Conservation (phyloP, 2,888 invertebrate genomes). For the Tethea ocularis region DNA sequence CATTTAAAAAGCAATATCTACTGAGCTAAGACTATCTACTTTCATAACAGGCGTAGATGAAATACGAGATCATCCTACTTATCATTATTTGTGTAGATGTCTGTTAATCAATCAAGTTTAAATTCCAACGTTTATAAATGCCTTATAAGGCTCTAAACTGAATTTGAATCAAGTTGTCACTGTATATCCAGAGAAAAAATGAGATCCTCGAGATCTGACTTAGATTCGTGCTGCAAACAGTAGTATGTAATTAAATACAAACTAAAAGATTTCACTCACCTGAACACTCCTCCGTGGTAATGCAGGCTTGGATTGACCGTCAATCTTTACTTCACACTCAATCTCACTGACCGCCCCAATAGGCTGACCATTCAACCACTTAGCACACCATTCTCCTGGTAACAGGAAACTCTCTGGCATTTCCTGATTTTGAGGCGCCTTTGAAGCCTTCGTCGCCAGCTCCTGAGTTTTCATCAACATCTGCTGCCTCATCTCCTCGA, state of each 20-base stretch:
- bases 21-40: too few relatives aligned
- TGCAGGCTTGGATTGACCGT: conserved; percentile 64
- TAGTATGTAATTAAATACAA: neutral
- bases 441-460: conserved; percentile 28
- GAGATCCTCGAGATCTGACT: too few relatives aligned
- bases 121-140: too few relatives aligned
- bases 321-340: conserved; percentile 60
- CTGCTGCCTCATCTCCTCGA: conserved; percentile 68
- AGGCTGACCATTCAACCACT: conserved; percentile 88
- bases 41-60: too few relatives aligned
- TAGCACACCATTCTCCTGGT: conserved; percentile 86
- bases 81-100: too few relatives aligned
- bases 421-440: conserved; percentile 30
- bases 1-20: too few relatives aligned
- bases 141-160: too few relatives aligned
- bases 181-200: too few relatives aligned
- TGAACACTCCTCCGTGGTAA: conserved; percentile 70
- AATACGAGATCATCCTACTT: too few relatives aligned
- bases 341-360: conserved; percentile 83
- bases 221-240: neutral
- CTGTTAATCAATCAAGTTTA: too few relatives aligned
- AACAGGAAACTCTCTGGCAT: conserved; percentile 60
- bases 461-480: conserved; percentile 58
- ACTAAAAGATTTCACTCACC: conserved; percentile 39
- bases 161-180: too few relatives aligned